These are phyloP conservation scores for Turritopsis dohrnii DNA, from an alignment of 30 jellyfish, hydroid and myxozoan species.

Conservation along the genomic window DNA sequence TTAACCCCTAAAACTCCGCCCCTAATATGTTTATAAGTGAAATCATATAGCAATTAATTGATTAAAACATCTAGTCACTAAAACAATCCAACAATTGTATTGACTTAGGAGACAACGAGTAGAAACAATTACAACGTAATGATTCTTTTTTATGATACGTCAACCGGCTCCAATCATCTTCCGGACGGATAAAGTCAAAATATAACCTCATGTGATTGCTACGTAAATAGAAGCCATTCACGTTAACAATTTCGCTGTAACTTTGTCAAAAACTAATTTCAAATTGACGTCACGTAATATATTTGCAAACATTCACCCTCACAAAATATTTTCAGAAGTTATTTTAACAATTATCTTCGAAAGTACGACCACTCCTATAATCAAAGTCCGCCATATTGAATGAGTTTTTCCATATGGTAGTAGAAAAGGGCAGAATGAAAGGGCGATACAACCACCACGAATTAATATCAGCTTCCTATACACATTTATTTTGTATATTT, in stretches of 20 bases:
- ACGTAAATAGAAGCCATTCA: background rate
- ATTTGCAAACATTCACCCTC: background rate
- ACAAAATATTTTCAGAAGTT: background rate
- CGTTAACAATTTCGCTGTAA: too few relatives aligned
- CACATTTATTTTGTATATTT: background rate
- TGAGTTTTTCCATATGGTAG: background rate
- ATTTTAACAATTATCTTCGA: background rate
- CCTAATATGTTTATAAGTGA: too few relatives aligned
- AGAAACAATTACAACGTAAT: background rate
- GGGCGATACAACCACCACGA: background rate
- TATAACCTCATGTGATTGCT: background rate
- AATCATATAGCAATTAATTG: too few relatives aligned
- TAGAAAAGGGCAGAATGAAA: background rate
- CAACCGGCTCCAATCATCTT: background rate
- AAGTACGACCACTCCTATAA: background rate
- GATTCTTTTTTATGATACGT: background rate
- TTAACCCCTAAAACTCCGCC: too few relatives aligned
- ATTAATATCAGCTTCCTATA: background rate
- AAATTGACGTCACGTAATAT: background rate
- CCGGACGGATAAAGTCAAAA: background rate
- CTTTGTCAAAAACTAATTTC: background rate
- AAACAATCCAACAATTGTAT: background rate
- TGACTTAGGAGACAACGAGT: background rate
- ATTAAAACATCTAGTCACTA: too few relatives aligned
- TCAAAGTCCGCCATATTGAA: background rate